phyloP scores from a whole-genome alignment of 2,888 invertebrate genomes.

The Aporophyla nigra region DNA sequence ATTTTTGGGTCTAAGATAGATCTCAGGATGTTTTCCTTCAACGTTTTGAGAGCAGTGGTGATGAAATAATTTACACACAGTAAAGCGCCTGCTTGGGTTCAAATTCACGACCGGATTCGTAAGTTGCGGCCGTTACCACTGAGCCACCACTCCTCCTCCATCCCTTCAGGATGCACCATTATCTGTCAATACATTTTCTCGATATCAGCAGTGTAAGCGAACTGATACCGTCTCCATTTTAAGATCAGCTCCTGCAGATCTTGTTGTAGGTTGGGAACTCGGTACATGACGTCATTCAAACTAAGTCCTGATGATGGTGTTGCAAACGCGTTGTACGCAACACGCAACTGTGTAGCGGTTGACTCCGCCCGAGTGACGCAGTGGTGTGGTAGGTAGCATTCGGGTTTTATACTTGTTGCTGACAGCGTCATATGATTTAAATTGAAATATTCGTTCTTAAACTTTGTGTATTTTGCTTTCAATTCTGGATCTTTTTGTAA shows the following conservation, averaged over 20 bases:
- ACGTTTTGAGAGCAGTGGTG: no score
- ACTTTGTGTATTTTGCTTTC: slow-evolving; percentile 1
- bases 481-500: background rate
- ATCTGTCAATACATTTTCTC: slow-evolving; percentile 4
- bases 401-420: background rate
- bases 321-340: background rate
- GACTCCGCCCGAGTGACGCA: slow-evolving; percentile 3
- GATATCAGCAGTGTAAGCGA: background rate
- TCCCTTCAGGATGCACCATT: slow-evolving; percentile 11
- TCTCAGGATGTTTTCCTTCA: no score
- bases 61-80: no score
- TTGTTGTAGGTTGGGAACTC: background rate
- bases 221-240: slow-evolving; percentile 6
- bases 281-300: background rate
- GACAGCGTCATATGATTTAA: slow-evolving; percentile 4
- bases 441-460: background rate
- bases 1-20: no score
- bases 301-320: background rate
- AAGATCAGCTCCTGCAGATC: background rate
- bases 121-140: no score
- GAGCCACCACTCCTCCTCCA: no score
- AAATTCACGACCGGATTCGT: no score
- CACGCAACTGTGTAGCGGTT: background rate
- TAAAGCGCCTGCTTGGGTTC: no score
- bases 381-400: slow-evolving; percentile 6